These are phyloP conservation scores for Balanococcus diminutus DNA, from an alignment of 2,888 invertebrate species.

Conservation along the genomic window DNA sequence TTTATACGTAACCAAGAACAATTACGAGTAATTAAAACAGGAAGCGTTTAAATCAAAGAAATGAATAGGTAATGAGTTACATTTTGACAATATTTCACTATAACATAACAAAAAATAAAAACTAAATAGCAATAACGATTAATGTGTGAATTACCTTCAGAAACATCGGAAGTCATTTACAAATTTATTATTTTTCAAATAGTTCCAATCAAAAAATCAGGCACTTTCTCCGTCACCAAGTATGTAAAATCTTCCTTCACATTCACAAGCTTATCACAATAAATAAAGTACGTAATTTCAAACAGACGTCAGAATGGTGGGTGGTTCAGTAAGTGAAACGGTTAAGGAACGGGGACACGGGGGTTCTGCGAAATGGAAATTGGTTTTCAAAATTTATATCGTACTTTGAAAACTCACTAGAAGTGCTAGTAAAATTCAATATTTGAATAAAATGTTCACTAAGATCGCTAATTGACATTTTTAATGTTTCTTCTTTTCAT, in stretches of 20 bases:
- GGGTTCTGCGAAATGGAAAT: too few species aligned
- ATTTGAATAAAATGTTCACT: too few species aligned
- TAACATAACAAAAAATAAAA: background rate
- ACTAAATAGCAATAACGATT: background rate
- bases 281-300: constrained; percentile 1
- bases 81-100: background rate
- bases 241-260: background rate
- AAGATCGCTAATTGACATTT: too few species aligned
- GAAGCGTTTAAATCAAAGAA: background rate
- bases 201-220: background rate
- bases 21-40: background rate
- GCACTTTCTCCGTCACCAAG: background rate
- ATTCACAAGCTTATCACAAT: background rate
- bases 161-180: constrained; percentile 52
- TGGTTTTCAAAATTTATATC: too few species aligned
- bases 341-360: too few species aligned
- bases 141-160: constrained; percentile 13
- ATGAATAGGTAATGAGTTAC: background rate
- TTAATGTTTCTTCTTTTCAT: too few species aligned
- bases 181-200: background rate
- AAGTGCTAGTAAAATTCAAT: too few species aligned
- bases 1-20: background rate
- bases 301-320: too few species aligned
- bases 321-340: too few species aligned
- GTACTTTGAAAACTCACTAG: too few species aligned